phyloP scores from a whole-genome alignment of 2,113 vertebrate species.

The Smithornis capensis region DNA sequence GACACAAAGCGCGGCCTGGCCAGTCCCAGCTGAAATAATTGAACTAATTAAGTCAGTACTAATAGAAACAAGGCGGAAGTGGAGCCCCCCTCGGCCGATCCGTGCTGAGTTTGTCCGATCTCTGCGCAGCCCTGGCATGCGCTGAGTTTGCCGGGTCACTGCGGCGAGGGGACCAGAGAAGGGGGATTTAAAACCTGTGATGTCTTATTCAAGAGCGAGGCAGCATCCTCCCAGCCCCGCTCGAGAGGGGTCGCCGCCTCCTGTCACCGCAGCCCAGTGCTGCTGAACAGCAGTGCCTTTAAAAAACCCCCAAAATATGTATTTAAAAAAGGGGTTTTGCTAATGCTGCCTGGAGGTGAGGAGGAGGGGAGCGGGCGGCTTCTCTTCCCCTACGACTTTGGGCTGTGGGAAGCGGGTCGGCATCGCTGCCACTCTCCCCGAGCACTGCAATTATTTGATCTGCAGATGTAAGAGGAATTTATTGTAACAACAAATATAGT shows the following conservation, averaged over 20 bases:
- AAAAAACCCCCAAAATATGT: background rate
- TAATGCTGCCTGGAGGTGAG: background rate
- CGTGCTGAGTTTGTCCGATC: background rate
- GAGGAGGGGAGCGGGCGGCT: background rate
- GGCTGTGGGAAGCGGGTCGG: background rate
- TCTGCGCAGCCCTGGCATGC: background rate
- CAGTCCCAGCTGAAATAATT: slow-evolving; percentile 21
- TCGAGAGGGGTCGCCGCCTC: background rate
- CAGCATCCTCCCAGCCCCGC: background rate
- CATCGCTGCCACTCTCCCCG: background rate
- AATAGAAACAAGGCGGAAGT: background rate
- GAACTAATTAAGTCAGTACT: slow-evolving; percentile 26
- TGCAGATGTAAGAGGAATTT: slow-evolving; percentile 84
- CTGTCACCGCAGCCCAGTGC: rapidly evolving
- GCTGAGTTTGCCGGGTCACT: background rate
- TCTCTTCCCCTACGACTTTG: background rate
- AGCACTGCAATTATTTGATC: slow-evolving; percentile 74
- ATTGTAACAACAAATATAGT: slow-evolving; percentile 87
- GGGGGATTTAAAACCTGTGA: background rate
- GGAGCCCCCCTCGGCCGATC: background rate
- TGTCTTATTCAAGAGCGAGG: slow-evolving; percentile 7
- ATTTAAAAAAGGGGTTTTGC: rapidly evolving
- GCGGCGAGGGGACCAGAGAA: background rate
- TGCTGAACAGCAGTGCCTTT: background rate
- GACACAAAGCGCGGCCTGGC: background rate